Evolutionary conservation across 2,888 invertebrate genomes (phyloP).

Genomic region (Malachius bipustulatus): DNA sequence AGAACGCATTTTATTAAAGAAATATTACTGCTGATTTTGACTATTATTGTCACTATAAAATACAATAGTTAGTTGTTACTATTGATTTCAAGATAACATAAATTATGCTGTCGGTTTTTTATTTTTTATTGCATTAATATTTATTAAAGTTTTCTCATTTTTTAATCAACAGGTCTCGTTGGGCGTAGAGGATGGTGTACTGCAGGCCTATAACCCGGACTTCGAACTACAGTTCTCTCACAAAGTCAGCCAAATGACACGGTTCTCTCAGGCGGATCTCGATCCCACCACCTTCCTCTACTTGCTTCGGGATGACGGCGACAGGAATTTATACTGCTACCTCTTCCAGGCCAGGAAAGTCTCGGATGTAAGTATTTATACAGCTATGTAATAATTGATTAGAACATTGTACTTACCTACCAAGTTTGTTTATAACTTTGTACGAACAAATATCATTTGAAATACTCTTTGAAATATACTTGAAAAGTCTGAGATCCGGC

Average conservation of each 20-base stretch:
- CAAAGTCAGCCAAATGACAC: conserved; percentile 48
- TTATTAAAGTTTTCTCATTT: conserved; percentile 30
- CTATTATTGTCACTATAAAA: no score
- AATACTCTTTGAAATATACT: no score
- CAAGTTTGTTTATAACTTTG: no score
- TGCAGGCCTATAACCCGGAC: conserved; percentile 58
- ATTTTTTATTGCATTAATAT: conserved; percentile 1
- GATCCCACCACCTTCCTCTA: conserved; percentile 52
- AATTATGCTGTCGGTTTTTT: no score
- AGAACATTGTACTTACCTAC: no score
- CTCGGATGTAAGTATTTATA: conserved; percentile 50
- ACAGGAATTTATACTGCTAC: conserved; percentile 62
- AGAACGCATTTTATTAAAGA: no score
- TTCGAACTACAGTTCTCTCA: conserved; percentile 58
- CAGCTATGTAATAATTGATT: not conserved
- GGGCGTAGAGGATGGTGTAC: conserved; percentile 55
- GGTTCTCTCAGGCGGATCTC: conserved; percentile 36
- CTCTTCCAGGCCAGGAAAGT: conserved; percentile 55
- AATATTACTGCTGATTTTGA: no score
- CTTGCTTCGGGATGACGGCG: conserved; percentile 57
- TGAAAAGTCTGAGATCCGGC: no score
- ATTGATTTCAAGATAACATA: no score
- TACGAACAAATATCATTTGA: no score
- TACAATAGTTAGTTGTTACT: no score
- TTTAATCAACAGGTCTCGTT: conserved; percentile 63